A percentile compares a stretch with the other conserved stretches of the same genome.
Evolutionary conservation across 2,888 invertebrate genomes (phyloP).

Genomic region (Nemapogon koenigi): DNA sequence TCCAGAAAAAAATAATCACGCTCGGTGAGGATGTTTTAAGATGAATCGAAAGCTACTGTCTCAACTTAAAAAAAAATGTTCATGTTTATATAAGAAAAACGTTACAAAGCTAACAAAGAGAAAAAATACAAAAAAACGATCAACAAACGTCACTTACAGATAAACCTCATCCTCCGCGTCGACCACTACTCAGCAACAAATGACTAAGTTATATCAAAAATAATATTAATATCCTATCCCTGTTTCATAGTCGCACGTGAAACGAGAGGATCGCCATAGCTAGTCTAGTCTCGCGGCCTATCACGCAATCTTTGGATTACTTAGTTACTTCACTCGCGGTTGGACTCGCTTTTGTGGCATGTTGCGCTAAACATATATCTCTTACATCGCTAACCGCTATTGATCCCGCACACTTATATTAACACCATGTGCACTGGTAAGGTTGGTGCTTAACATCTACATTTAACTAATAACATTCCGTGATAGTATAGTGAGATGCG

Average conservation of each 20-base stretch:
- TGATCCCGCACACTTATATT: too few relatives aligned
- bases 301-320: slow-evolving; percentile 34
- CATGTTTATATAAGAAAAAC: slow-evolving; percentile 44
- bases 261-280: slow-evolving; percentile 8
- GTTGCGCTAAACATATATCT: background rate
- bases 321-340: slow-evolving; percentile 37
- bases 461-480: too few relatives aligned
- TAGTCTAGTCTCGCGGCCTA: slow-evolving; percentile 27
- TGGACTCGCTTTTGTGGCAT: background rate
- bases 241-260: background rate
- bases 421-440: too few relatives aligned
- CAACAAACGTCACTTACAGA: slow-evolving; percentile 62
- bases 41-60: too few relatives aligned
- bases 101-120: slow-evolving; percentile 60
- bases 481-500: too few relatives aligned
- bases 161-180: slow-evolving; percentile 54
- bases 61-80: slow-evolving; percentile 10
- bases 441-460: too few relatives aligned
- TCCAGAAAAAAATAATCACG: slow-evolving; percentile 25
- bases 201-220: slow-evolving; percentile 52
- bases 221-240: slow-evolving; percentile 25
- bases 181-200: slow-evolving; percentile 45
- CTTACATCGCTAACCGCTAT: too few relatives aligned
- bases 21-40: too few relatives aligned
- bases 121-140: slow-evolving; percentile 60